Evolutionary conservation across 2,797 vertebrate genomes (phyloP), one percentile per base, ranked within the genome.

Genomic region (Acipenser oxyrinchus): DNA sequence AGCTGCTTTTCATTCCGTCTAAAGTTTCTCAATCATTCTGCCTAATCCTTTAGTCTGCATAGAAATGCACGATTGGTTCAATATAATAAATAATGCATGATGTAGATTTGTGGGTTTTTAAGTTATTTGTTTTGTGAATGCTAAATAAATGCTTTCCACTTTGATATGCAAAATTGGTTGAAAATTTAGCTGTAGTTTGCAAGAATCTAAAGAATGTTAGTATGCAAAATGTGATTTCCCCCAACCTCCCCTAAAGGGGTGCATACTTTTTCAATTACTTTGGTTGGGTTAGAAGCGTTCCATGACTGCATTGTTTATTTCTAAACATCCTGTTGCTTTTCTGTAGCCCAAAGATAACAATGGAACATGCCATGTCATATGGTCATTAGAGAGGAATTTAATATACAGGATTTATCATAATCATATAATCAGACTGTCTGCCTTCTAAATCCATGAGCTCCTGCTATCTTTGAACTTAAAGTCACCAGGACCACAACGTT

Each of bases 291-390:
- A 75, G 75, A 73, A 72, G 79, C 78, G 74, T 73, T 77, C 74
- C 71, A 63, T 79, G 77, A 75, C 71, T 78, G 71, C 72, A 72
- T 74, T 85, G 78, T 79, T 80, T 79, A 79, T 82, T 79, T 71
- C 66, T 63, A 81, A 70, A 77, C 77, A 72, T 82, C 77, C 75
- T 81, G 62, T 81, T 81, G 81, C 71, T 82, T 83, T n/a, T 75
- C 74, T 79, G 64, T 74, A 80, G 51, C 70, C 73, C 67, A 52
- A 74, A 72, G 77, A 78, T 76, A 78, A 77, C 79, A 71, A 81
- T 69, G 78, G 63, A 77, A 74, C 51, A 49, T 80, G 70, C 71
- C 75, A 74, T 71, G 60, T 79, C 75, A 83, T 77, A 82, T 79
- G 77, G 60, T 79, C 75, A 83, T 77, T 82, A 79, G 77, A 66